These are phyloP conservation scores for Leptobrachium ailaonicum DNA, from an alignment of 2,113 vertebrate genomes.

Conservation along the genomic window DNA sequence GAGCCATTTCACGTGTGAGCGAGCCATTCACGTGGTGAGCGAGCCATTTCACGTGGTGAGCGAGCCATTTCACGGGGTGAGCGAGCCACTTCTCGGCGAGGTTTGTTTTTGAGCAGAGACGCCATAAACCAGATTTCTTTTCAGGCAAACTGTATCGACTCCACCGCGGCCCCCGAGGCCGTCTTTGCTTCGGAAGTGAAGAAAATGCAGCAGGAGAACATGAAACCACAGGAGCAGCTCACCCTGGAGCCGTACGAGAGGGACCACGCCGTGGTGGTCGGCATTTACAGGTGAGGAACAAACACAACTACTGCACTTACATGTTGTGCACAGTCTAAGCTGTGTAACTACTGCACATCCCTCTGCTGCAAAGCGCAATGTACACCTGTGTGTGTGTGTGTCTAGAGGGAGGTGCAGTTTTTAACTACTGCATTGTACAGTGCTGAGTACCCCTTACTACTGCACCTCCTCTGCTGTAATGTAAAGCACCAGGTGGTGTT, in stretches of 20 bases:
- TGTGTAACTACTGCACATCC: neutral
- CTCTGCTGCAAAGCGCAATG: neutral
- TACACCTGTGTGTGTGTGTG: neutral
- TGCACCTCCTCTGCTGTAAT: too few species aligned
- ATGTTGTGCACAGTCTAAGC: too few species aligned
- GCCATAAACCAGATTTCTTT: neutral
- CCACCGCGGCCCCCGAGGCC: constrained; percentile 85
- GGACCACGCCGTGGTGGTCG: constrained; percentile 90
- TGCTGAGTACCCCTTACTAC: too few species aligned
- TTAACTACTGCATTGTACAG: too few species aligned
- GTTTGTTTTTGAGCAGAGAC: too few species aligned
- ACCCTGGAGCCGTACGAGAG: constrained; percentile 91
- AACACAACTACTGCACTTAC: neutral
- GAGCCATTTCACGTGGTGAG: neutral
- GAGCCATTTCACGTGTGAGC: neutral
- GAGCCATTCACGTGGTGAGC: neutral
- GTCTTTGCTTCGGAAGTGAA: constrained; percentile 90
- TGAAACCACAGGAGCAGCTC: constrained; percentile 93
- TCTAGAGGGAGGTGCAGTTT: too few species aligned
- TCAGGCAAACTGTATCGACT: constrained; percentile 93
- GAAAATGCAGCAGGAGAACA: constrained; percentile 89
- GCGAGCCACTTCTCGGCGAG: too few species aligned
- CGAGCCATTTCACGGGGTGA: neutral
- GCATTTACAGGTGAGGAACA: constrained; percentile 82
- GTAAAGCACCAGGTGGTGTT: too few species aligned